These are phyloP conservation scores for Cerceris rybyensis DNA, from an alignment of 2,888 invertebrate genomes.

Conservation along the genomic window DNA sequence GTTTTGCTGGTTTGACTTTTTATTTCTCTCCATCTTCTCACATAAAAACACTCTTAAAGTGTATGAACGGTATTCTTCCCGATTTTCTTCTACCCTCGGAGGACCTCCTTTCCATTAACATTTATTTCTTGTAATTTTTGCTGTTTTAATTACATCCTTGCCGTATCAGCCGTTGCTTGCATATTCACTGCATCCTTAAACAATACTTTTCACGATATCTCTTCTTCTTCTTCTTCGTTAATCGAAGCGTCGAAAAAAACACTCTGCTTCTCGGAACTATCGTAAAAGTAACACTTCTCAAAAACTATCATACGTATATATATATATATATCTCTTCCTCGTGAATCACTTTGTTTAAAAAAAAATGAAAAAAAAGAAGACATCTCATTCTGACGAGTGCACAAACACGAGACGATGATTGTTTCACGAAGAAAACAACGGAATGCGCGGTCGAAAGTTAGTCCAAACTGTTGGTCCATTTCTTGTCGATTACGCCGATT, in stretches of 20 bases:
- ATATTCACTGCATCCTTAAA: too few relatives aligned
- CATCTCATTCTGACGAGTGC: conserved; percentile 46
- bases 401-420: conserved; percentile 68
- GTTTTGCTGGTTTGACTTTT: conserved; percentile 36
- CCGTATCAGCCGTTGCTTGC: too few relatives aligned
- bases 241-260: too few relatives aligned
- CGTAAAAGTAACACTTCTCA: too few relatives aligned
- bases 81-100: conserved; percentile 8
- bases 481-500: conserved; percentile 43
- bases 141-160: too few relatives aligned
- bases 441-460: conserved; percentile 63
- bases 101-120: conserved; percentile 14
- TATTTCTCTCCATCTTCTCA: conserved; percentile 20
- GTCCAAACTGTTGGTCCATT: conserved; percentile 40
- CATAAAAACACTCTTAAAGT: conserved; percentile 8
- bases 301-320: too few relatives aligned
- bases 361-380: background rate
- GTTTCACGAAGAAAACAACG: conserved; percentile 70
- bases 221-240: too few relatives aligned
- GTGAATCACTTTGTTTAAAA: too few relatives aligned
- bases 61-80: background rate
- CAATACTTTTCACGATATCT: too few relatives aligned
- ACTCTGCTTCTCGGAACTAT: too few relatives aligned
- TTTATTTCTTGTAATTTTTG: background rate
- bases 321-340: too few relatives aligned